A percentile compares a stretch with the other conserved stretches of the same genome.
Evolutionary conservation across 2,888 invertebrate species (phyloP).

Genomic region (Cylloceria caligata): DNA sequence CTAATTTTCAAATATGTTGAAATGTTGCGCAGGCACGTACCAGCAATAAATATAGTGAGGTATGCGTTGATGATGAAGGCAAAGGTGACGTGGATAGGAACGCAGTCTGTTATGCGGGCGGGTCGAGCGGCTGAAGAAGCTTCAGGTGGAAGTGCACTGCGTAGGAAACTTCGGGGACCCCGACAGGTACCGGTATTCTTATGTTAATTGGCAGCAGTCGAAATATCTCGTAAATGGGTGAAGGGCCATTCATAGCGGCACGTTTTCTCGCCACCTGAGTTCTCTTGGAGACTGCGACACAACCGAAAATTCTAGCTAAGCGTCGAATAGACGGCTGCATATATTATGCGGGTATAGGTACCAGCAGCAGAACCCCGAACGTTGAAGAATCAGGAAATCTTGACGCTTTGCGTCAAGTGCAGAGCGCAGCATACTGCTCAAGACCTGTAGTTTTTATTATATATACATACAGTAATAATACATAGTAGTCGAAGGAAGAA

Average conservation of each 20-base stretch:
- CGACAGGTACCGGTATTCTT: slow-evolving; percentile 81
- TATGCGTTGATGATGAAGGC: slow-evolving; percentile 58
- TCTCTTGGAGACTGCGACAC: slow-evolving; percentile 2
- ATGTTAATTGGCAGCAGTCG: slow-evolving; percentile 80
- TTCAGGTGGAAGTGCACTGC: slow-evolving; percentile 58
- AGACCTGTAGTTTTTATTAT: slow-evolving; percentile 31
- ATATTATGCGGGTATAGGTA: slow-evolving; percentile 14
- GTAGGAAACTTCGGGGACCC: slow-evolving; percentile 49
- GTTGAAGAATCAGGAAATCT: slow-evolving; percentile 41
- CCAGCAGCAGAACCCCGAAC: not conserved
- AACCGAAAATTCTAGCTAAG: slow-evolving; percentile 38
- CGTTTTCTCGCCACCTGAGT: slow-evolving; percentile 75
- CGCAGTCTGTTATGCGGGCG: not conserved
- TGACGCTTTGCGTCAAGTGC: slow-evolving; percentile 62
- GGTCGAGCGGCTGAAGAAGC: slow-evolving; percentile 30
- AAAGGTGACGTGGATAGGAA: slow-evolving; percentile 41
- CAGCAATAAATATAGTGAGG: slow-evolving; percentile 75
- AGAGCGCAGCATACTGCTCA: not conserved
- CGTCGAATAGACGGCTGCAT: slow-evolving; percentile 53
- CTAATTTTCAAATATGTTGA: slow-evolving; percentile 79
- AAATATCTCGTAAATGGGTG: slow-evolving; percentile 79
- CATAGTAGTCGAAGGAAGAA: not conserved
- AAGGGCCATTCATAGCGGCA: slow-evolving; percentile 79
- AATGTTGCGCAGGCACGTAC: slow-evolving; percentile 84
- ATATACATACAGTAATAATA: slow-evolving; percentile 27